Evolutionary conservation across 2,888 invertebrate species (phyloP).

Genomic region (Tenthredo livida): DNA sequence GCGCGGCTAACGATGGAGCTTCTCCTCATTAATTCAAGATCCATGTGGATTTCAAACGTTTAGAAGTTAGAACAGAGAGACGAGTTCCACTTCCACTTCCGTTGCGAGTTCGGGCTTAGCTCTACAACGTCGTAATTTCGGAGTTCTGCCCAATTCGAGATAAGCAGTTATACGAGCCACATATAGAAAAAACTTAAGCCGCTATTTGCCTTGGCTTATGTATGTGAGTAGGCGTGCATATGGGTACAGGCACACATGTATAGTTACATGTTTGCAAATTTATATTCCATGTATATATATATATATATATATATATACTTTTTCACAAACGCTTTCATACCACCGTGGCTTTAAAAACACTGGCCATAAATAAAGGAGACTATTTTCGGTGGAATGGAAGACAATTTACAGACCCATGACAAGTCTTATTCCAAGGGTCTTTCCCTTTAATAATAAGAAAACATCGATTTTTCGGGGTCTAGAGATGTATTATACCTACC

Average conservation of each 20-base stretch:
- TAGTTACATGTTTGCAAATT: no score
- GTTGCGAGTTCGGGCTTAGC: background rate
- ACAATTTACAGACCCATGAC: background rate
- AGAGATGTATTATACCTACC: background rate
- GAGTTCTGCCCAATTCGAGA: slow-evolving; percentile 1
- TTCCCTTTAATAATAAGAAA: background rate
- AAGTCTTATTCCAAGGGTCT: background rate
- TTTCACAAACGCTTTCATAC: background rate
- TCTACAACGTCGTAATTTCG: background rate
- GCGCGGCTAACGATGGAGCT: background rate
- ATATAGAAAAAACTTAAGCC: slow-evolving; percentile 16
- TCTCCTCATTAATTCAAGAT: background rate
- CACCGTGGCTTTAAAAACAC: background rate
- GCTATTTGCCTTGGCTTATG: background rate
- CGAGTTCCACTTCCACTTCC: background rate
- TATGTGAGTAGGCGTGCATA: background rate
- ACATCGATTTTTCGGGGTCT: background rate
- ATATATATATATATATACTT: background rate
- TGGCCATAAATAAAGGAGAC: background rate
- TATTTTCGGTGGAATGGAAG: background rate
- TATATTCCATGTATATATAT: no score
- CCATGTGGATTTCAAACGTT: background rate
- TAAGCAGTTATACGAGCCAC: slow-evolving; percentile 15
- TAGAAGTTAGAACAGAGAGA: background rate
- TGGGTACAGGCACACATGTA: background rate